Evolutionary conservation across 2,113 vertebrate species (phyloP).

Genomic region (Apteryx mantelli): DNA sequence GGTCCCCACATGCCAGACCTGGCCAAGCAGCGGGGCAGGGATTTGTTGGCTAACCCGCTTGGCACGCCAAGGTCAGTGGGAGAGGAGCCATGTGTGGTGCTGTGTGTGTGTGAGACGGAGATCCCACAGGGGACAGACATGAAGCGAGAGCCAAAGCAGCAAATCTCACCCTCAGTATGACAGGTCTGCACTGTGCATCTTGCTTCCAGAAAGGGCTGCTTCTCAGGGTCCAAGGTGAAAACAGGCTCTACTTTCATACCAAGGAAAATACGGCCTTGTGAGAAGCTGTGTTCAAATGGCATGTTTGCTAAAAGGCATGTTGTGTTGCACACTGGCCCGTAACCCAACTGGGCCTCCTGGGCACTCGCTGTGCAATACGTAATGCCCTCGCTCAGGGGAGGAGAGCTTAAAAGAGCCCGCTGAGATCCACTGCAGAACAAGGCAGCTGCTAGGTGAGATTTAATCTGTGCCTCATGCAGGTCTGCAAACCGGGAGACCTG

Average conservation of each 20-base stretch:
- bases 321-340: not conserved
- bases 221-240: not conserved
- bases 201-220: not conserved
- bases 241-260: not conserved
- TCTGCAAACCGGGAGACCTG: not conserved
- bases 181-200: rapidly evolving
- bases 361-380: not conserved
- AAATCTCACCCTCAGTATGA: not conserved
- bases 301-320: rapidly evolving
- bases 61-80: not conserved
- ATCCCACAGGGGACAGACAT: rapidly evolving
- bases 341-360: not conserved
- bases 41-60: not conserved
- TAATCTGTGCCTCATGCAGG: rapidly evolving
- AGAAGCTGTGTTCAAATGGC: not conserved
- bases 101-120: not conserved
- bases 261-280: not conserved
- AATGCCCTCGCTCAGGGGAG: not conserved
- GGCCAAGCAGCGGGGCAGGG: not conserved
- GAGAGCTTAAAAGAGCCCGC: not conserved
- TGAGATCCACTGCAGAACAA: not conserved
- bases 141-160: not conserved
- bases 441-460: not conserved
- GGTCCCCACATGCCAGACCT: not conserved
- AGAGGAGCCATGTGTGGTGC: not conserved